A percentile compares a stretch with the other conserved stretches of the same genome.
phyloP scores from a whole-genome alignment of 2,113 vertebrate species.

The Tringa solitaria region DNA sequence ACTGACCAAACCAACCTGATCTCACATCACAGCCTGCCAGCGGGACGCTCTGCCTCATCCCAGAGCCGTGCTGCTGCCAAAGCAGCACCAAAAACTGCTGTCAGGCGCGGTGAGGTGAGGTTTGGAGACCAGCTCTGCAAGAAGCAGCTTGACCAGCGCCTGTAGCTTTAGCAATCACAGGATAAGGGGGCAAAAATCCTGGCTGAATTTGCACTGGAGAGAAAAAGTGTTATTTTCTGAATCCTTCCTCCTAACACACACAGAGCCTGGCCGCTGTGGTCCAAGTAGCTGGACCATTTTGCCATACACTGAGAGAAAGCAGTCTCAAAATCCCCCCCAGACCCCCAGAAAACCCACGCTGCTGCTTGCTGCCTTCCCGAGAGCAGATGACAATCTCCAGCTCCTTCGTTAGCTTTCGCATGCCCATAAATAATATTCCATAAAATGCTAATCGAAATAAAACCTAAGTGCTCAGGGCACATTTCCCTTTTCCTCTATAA shows the following conservation, averaged over 20 bases:
- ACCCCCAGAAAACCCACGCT: background rate
- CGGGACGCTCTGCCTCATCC: background rate
- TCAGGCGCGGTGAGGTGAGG: background rate
- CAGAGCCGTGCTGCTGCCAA: background rate
- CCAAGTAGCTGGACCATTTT: background rate
- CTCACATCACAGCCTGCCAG: background rate
- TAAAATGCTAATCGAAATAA: constrained; percentile 39
- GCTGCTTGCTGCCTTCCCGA: background rate
- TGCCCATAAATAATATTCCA: constrained; percentile 21
- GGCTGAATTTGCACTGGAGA: background rate
- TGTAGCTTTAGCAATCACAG: background rate
- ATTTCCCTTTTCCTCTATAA: constrained; percentile 35
- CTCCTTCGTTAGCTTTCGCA: constrained; percentile 6
- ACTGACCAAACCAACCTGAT: background rate
- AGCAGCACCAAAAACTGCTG: background rate
- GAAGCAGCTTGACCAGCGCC: background rate
- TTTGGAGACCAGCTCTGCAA: background rate
- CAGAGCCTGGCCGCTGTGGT: background rate
- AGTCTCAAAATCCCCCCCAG: background rate
- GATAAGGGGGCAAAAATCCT: background rate
- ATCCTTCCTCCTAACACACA: rapidly evolving
- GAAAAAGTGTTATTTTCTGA: background rate
- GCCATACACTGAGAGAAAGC: background rate
- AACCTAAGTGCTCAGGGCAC: constrained; percentile 32
- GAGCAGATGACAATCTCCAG: background rate